phyloP scores from a whole-genome alignment of 2,797 vertebrate genomes.

The Catostomus latipinnis region DNA sequence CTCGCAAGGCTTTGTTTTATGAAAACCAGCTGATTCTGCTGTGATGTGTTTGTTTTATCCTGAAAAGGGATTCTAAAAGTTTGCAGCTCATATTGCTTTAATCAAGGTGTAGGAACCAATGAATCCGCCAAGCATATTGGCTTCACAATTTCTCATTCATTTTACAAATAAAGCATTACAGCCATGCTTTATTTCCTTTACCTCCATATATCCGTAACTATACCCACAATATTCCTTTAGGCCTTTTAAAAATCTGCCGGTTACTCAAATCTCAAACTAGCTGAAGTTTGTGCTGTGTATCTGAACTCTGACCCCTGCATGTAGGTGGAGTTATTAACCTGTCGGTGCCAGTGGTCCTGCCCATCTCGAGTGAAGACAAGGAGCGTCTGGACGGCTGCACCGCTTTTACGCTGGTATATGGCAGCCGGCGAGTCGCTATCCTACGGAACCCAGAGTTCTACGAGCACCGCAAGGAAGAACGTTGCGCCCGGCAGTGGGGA shows the following conservation, averaged over 20 bases:
- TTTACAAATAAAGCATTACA: not conserved
- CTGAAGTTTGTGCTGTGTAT: constrained; percentile 40
- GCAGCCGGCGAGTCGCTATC: constrained; percentile 89
- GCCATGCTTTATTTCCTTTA: not conserved
- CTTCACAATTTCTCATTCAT: constrained; percentile 24
- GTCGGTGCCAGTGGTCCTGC: constrained; percentile 94
- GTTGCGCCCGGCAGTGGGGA: constrained; percentile 96
- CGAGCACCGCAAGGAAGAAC: constrained; percentile 95
- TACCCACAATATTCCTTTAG: constrained; percentile 3
- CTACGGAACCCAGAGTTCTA: constrained; percentile 97
- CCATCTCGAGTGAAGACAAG: constrained; percentile 86
- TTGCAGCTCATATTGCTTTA: constrained; percentile 58
- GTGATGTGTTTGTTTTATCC: constrained; percentile 23
- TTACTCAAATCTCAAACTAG: not conserved
- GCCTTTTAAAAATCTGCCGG: constrained; percentile 19
- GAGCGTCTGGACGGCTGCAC: constrained; percentile 90
- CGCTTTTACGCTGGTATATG: constrained; percentile 87
- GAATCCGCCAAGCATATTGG: constrained; percentile 40
- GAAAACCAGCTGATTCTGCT: constrained; percentile 71
- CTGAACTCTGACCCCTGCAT: constrained; percentile 51
- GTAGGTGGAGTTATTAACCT: constrained; percentile 95
- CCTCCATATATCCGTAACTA: not conserved
- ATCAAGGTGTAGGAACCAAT: constrained; percentile 59
- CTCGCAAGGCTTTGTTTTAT: constrained; percentile 59
- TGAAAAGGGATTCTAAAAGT: constrained; percentile 57